Conservation (phyloP, 2,888 invertebrate genomes). For the Papilio protenor region DNA sequence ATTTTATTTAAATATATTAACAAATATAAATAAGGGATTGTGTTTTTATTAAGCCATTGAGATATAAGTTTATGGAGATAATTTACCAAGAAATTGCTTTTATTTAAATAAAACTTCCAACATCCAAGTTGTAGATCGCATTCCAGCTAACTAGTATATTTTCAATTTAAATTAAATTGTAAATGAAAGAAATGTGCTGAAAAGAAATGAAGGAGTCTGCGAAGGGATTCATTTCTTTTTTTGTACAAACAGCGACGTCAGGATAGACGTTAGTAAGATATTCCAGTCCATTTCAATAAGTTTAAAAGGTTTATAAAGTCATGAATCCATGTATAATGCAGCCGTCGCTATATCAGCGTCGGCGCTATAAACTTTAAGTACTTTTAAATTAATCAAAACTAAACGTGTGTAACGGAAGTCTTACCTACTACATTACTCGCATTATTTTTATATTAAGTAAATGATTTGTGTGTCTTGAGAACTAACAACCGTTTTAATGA, state of each 20-base stretch:
- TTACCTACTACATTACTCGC: not conserved
- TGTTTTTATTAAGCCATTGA: too few species aligned
- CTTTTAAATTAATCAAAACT: not conserved
- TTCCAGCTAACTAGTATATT: not conserved
- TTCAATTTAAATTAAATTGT: constrained; percentile 11
- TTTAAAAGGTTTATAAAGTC: constrained; percentile 13
- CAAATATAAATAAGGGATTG: not conserved
- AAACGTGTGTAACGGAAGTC: not conserved
- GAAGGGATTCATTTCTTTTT: constrained; percentile 9
- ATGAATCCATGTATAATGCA: constrained; percentile 11
- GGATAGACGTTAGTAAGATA: constrained; percentile 8
- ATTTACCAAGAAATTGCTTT: not conserved
- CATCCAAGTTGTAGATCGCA: not conserved
- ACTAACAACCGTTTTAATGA: not conserved
- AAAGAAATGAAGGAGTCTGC: constrained; percentile 6
- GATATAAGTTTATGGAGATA: not conserved
- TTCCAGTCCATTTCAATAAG: constrained; percentile 20
- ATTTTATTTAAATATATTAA: not conserved
- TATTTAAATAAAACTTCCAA: not conserved
- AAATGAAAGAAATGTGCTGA: constrained; percentile 2
- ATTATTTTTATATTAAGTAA: not conserved
- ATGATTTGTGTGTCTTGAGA: not conserved
- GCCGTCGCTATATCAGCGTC: not conserved
- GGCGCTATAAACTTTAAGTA: not conserved
- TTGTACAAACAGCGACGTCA: not conserved